Evolutionary conservation across 2,113 vertebrate species (phyloP).

Genomic region (Alces alces): DNA sequence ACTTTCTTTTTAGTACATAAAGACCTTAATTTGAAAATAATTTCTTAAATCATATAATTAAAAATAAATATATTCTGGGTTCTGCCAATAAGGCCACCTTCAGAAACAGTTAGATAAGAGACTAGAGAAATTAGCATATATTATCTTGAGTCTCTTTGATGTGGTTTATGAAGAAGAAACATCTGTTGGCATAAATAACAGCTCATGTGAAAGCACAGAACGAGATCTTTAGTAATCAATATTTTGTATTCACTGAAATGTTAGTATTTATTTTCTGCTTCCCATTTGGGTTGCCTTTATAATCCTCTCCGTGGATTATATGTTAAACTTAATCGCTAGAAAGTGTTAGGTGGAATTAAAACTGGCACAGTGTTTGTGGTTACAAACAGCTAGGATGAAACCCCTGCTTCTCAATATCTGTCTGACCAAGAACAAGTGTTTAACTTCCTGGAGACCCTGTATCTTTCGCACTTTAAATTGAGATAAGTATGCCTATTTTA

Average conservation of each 20-base stretch:
- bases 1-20: not conserved
- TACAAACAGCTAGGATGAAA: not conserved
- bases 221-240: constrained; percentile 59
- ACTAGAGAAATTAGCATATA: constrained; percentile 54
- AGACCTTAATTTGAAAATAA: not conserved
- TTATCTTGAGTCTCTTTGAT: constrained; percentile 65
- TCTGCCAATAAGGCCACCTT: not conserved
- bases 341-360: constrained; percentile 14
- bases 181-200: constrained; percentile 67
- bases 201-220: constrained; percentile 27
- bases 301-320: not conserved
- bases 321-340: not conserved
- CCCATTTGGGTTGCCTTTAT: constrained; percentile 35
- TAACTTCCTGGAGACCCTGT: not conserved
- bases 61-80: constrained; percentile 15
- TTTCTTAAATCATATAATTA: constrained; percentile 27
- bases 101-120: not conserved
- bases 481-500: not conserved
- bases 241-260: constrained; percentile 46
- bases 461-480: not conserved
- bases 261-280: constrained; percentile 56
- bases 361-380: not conserved
- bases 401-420: not conserved
- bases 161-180: constrained; percentile 56
- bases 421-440: not conserved